phyloP scores from a whole-genome alignment of 2,888 invertebrate species.

The Stenchaetothrips biformis region DNA sequence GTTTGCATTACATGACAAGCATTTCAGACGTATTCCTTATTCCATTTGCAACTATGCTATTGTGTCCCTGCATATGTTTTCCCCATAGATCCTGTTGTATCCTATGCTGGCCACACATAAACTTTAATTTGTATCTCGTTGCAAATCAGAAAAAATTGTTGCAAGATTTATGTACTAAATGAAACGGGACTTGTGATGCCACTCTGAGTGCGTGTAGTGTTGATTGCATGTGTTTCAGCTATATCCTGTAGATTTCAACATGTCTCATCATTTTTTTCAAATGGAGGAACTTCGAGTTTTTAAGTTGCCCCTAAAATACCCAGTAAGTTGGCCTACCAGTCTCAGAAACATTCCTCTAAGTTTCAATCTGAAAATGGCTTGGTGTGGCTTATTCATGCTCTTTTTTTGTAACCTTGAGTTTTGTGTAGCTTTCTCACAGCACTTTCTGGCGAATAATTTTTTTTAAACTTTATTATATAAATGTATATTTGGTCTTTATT shows the following conservation, averaged over 20 bases:
- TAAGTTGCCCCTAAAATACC: slow-evolving; percentile 13
- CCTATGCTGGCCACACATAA: too few species aligned
- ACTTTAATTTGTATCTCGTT: too few species aligned
- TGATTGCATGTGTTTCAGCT: slow-evolving; percentile 10
- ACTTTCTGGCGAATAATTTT: background rate
- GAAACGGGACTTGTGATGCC: too few species aligned
- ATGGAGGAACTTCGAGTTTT: slow-evolving; percentile 10
- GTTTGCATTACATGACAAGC: too few species aligned
- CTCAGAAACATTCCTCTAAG: background rate
- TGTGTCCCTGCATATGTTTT: too few species aligned
- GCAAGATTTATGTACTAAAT: too few species aligned
- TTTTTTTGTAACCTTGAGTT: background rate
- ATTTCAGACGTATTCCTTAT: too few species aligned
- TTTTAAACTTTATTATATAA: too few species aligned
- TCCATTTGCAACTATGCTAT: too few species aligned
- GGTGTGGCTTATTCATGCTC: slow-evolving; percentile 1
- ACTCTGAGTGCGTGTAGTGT: background rate
- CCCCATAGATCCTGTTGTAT: too few species aligned
- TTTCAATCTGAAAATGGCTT: background rate
- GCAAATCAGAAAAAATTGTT: too few species aligned
- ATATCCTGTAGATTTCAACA: slow-evolving; percentile 15
- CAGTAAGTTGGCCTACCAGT: background rate
- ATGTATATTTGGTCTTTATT: too few species aligned
- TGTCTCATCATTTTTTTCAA: slow-evolving; percentile 19
- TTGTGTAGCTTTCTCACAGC: background rate